phyloP scores from a whole-genome alignment of 2,113 vertebrate genomes.

The Syngnathus scovelli region DNA sequence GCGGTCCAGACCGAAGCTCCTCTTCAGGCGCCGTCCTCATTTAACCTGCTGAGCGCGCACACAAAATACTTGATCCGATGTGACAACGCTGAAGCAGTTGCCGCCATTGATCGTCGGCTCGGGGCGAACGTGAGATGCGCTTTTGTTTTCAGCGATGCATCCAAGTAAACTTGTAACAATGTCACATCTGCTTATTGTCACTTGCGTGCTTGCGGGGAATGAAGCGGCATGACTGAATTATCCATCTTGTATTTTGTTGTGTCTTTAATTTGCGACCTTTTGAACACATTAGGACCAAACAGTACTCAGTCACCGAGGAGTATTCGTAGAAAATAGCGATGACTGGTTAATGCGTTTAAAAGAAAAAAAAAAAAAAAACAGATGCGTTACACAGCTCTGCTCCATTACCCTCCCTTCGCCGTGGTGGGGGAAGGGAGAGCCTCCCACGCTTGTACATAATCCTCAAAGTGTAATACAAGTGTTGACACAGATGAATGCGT shows the following conservation, averaged over 20 bases:
- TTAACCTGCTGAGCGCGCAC: conserved; percentile 8
- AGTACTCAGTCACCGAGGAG: background rate
- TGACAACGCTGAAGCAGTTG: conserved; percentile 26
- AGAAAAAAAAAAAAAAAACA: background rate
- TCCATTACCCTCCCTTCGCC: conserved; percentile 13
- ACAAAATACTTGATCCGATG: conserved; percentile 14
- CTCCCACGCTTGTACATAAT: conserved; percentile 23
- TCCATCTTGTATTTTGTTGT: too few species aligned
- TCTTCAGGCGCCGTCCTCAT: conserved; percentile 50
- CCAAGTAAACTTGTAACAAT: background rate
- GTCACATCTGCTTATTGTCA: background rate
- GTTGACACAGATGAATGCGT: conserved; percentile 32
- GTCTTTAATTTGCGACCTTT: background rate
- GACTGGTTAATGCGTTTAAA: conserved; percentile 1
- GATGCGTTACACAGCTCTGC: background rate
- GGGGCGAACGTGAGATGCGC: too few species aligned
- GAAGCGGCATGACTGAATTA: too few species aligned
- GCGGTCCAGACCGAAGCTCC: conserved; percentile 39
- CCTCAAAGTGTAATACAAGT: conserved; percentile 28
- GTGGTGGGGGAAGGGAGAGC: background rate
- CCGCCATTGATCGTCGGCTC: background rate
- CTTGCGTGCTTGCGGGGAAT: background rate
- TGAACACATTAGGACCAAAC: background rate
- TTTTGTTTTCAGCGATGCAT: background rate
- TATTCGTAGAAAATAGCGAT: conserved; percentile 1